Evolutionary conservation across 2,113 vertebrate species (phyloP).

Genomic region (Otocyon megalotis): DNA sequence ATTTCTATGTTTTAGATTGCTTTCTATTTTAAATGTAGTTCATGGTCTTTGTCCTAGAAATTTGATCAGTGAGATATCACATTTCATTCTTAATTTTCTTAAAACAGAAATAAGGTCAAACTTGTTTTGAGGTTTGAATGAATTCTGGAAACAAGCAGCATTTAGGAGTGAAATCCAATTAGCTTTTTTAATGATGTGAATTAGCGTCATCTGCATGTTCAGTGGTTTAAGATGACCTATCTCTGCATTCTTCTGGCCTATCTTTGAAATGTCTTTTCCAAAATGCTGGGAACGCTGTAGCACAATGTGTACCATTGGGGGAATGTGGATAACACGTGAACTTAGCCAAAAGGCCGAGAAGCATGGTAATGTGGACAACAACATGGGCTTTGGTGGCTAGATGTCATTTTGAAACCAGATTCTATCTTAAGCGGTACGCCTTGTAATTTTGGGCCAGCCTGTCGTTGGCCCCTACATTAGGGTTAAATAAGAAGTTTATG

Average conservation of each 20-base stretch:
- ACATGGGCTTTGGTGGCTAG: rapidly evolving
- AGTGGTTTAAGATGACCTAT: background rate
- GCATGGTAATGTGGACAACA: background rate
- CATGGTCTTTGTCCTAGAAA: background rate
- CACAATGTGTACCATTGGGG: rapidly evolving
- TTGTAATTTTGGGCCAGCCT: background rate
- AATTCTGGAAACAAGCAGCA: background rate
- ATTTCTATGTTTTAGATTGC: background rate
- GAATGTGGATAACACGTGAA: background rate
- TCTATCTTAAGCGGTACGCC: background rate
- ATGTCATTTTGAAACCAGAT: background rate
- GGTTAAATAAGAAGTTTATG: background rate
- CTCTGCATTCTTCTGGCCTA: background rate
- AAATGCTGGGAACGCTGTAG: background rate
- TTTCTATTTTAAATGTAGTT: background rate
- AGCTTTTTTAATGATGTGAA: background rate
- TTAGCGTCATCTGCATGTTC: background rate
- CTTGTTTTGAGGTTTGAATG: conserved; percentile 4
- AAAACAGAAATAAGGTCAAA: conserved; percentile 15
- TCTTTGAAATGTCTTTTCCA: background rate
- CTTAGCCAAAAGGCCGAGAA: too few species aligned
- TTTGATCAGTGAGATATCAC: background rate
- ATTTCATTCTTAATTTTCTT: conserved; percentile 30
- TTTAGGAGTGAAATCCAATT: background rate
- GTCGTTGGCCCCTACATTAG: background rate